A percentile compares a stretch with the other conserved stretches of the same genome.
These are phyloP conservation scores for Psittacula derbiana DNA, from an alignment of 2,797 vertebrate species.

Conservation along the genomic window DNA sequence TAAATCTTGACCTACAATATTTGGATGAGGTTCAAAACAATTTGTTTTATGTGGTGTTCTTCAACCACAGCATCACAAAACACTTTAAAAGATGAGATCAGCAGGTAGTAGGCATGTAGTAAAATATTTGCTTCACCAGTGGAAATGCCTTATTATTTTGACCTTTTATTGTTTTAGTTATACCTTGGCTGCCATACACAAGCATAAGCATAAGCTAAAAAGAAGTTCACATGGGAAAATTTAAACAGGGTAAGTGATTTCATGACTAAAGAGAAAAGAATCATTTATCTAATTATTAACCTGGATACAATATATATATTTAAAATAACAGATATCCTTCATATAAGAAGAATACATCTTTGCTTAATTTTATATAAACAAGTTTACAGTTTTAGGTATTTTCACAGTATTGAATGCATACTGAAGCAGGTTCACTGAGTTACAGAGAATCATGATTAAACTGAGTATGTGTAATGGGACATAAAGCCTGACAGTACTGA, in stretches of 20 bases:
- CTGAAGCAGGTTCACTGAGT: background rate
- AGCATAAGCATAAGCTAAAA: background rate
- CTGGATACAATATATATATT: background rate
- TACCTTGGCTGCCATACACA: background rate
- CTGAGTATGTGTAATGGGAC: background rate
- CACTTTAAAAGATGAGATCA: slow-evolving; percentile 48
- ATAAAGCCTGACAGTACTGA: background rate
- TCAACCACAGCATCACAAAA: slow-evolving; percentile 39
- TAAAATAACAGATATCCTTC: background rate
- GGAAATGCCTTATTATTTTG: slow-evolving; percentile 48
- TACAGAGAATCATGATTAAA: background rate
- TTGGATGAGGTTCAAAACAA: slow-evolving; percentile 58
- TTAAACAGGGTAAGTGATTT: background rate
- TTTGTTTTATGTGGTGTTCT: slow-evolving; percentile 54
- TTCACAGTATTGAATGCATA: background rate
- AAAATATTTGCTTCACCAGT: background rate
- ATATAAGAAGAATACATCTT: background rate
- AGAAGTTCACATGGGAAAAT: background rate
- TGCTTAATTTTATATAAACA: background rate
- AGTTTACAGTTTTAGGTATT: background rate
- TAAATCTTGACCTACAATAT: slow-evolving; percentile 22
- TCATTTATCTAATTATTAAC: background rate
- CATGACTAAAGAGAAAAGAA: background rate
- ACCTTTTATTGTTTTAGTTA: slow-evolving; percentile 48
- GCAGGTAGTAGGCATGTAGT: slow-evolving; percentile 32